Evolutionary conservation across 2,113 vertebrate genomes (phyloP).

Genomic region (Macquaria australasica): DNA sequence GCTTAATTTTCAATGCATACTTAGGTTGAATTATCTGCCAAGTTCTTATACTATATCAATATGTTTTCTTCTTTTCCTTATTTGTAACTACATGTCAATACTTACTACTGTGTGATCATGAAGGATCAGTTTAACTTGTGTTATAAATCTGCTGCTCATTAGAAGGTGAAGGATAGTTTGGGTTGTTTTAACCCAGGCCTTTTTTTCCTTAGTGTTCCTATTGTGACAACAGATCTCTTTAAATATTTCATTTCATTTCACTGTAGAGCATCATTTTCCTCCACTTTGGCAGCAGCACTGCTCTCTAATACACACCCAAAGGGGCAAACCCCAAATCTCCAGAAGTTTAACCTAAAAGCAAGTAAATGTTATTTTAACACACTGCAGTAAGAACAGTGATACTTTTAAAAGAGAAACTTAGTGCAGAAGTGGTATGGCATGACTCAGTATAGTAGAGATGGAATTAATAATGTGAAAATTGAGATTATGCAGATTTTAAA

Average conservation of each 20-base stretch:
- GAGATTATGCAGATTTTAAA: background rate
- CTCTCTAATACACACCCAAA: background rate
- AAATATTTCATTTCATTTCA: slow-evolving; percentile 14
- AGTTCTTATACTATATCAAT: background rate
- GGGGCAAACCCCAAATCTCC: background rate
- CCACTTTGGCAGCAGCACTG: background rate
- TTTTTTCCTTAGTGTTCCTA: background rate
- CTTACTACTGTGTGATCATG: background rate
- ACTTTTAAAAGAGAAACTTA: background rate
- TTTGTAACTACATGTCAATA: background rate
- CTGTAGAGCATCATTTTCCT: background rate
- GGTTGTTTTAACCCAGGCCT: background rate
- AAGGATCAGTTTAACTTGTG: background rate
- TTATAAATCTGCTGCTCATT: background rate
- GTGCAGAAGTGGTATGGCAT: background rate
- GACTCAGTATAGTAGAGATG: background rate
- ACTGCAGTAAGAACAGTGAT: background rate
- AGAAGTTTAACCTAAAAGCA: slow-evolving; percentile 8
- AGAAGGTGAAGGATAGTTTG: background rate
- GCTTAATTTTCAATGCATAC: slow-evolving; percentile 12
- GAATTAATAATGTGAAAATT: background rate
- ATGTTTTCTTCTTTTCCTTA: background rate
- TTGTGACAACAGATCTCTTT: slow-evolving; percentile 5
- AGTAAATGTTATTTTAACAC: background rate
- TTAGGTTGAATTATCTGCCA: slow-evolving; percentile 31